Percentiles rank a stretch among this genome's conserved stretches.
Conservation (phyloP, 2,888 invertebrate species). For the Cancer borealis region DNA sequence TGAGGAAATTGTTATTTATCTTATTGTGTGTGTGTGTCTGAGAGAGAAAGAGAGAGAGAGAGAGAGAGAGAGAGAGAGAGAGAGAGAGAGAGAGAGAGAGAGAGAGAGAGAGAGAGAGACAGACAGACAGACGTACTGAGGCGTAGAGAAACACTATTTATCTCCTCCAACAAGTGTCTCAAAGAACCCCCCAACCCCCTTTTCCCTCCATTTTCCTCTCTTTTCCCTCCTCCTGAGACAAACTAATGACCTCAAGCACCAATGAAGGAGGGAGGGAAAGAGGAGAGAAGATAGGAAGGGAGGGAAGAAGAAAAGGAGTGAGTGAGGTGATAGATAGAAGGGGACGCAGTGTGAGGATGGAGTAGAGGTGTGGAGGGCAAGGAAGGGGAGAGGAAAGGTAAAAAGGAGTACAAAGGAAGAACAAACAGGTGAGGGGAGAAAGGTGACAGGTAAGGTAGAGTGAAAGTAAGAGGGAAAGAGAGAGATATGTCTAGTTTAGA, state of each 20-base stretch:
- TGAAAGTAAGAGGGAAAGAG: neutral
- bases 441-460: neutral
- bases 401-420: neutral
- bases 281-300: neutral
- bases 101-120: neutral
- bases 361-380: neutral
- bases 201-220: neutral
- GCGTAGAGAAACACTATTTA: neutral
- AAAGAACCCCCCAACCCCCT: neutral
- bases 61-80: neutral
- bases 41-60: too few species aligned
- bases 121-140: neutral
- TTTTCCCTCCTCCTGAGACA: neutral
- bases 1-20: too few species aligned
- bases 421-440: neutral
- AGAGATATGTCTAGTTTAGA: neutral
- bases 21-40: neutral
- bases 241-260: neutral
- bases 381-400: neutral
- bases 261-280: neutral
- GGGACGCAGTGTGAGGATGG: neutral
- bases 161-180: neutral
- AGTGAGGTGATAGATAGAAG: neutral
- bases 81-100: constrained; percentile 20
- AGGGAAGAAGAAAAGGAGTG: neutral